Percentiles rank a stretch among this genome's conserved stretches.
phyloP scores from a whole-genome alignment of 2,888 invertebrate species.

The Macrophya annulata region DNA sequence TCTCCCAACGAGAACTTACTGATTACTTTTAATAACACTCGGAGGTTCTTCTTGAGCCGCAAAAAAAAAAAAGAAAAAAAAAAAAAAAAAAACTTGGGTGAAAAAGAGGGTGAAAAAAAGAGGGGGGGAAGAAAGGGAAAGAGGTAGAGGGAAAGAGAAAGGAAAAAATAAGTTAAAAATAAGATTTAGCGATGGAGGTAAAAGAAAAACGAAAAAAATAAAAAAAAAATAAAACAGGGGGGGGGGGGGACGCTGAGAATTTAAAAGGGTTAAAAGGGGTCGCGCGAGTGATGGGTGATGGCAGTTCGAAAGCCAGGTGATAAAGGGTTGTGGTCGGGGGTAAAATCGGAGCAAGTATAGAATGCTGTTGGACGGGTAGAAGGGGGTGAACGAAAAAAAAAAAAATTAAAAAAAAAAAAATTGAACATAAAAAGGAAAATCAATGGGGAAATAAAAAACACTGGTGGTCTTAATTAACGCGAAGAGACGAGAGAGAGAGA shows the following conservation, averaged over 20 bases:
- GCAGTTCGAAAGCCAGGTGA: constrained; percentile 12
- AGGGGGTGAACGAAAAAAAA: too few species aligned
- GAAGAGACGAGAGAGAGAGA: not conserved
- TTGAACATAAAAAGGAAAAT: not conserved
- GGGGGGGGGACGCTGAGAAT: not conserved
- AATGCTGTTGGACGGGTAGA: not conserved
- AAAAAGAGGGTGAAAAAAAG: constrained; percentile 35
- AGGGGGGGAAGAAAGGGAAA: constrained; percentile 5
- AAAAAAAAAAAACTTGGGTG: constrained; percentile 42
- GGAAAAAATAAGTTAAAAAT: constrained; percentile 14
- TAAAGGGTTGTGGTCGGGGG: not conserved
- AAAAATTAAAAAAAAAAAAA: not conserved
- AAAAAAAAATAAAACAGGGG: not conserved
- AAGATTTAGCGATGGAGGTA: not conserved
- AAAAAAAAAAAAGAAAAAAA: constrained; percentile 41
- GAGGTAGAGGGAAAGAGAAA: constrained; percentile 51
- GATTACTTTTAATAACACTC: constrained; percentile 17
- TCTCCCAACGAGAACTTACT: not conserved
- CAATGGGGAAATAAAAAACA: not conserved
- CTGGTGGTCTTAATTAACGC: not conserved
- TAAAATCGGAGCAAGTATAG: not conserved
- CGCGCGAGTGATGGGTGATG: constrained; percentile 22
- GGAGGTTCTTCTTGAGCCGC: not conserved
- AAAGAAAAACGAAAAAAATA: not conserved
- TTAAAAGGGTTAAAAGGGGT: constrained; percentile 51